Evolutionary conservation across 2,888 invertebrate genomes (phyloP).

Genomic region (Argyra leucocephala): DNA sequence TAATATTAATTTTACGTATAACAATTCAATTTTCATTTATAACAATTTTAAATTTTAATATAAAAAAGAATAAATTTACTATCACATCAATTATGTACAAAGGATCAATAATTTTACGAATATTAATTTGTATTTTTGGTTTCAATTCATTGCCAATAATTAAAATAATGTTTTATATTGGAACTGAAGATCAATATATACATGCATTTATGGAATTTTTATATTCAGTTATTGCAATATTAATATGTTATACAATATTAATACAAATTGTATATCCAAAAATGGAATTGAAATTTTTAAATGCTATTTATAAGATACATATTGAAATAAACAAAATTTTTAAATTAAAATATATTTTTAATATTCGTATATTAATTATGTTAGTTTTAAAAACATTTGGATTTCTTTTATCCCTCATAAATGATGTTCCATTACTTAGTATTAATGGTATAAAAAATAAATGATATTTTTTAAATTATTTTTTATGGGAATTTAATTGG

Average conservation of each 20-base stretch:
- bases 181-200: not conserved
- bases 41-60: not conserved
- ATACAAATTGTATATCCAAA: not conserved
- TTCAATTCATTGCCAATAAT: not conserved
- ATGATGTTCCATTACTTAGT: too few relatives aligned
- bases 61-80: not conserved
- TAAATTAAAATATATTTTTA: not conserved
- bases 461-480: too few relatives aligned
- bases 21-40: not conserved
- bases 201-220: not conserved
- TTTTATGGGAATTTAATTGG: too few relatives aligned
- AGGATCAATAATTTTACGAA: not conserved
- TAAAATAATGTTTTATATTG: not conserved
- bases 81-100: not conserved
- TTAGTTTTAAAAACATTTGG: not conserved
- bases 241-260: not conserved
- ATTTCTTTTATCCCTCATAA: too few relatives aligned
- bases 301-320: not conserved
- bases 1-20: not conserved
- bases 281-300: not conserved
- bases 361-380: not conserved
- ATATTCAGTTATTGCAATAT: not conserved
- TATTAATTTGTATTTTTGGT: not conserved
- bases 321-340: not conserved
- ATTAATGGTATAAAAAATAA: too few relatives aligned